Conservation (phyloP, 2,888 invertebrate genomes). For the Orchesella flavescens region DNA sequence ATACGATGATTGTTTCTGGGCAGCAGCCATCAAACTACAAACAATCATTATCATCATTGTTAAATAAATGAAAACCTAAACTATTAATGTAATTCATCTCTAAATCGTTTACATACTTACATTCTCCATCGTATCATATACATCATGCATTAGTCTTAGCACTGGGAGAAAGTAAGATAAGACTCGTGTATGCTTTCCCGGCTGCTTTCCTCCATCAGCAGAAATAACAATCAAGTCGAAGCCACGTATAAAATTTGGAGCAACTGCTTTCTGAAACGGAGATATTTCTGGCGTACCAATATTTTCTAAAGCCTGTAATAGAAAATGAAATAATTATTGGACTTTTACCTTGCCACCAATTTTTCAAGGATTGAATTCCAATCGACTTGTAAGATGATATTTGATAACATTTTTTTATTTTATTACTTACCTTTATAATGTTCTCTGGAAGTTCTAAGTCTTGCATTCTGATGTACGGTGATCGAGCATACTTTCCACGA, state of each 20-base stretch:
- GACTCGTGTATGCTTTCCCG: conserved; percentile 14
- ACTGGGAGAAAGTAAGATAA: conserved; percentile 29
- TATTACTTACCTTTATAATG: not conserved
- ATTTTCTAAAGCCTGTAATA: conserved; percentile 9
- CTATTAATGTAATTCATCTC: no score
- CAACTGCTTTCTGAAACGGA: conserved; percentile 13
- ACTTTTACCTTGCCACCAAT: no score
- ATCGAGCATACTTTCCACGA: not conserved
- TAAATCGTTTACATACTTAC: no score
- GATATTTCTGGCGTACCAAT: not conserved
- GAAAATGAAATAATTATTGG: no score
- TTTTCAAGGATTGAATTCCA: not conserved
- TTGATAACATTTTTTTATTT: not conserved
- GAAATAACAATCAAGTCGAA: conserved; percentile 15
- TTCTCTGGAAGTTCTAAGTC: not conserved
- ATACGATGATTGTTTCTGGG: conserved; percentile 28
- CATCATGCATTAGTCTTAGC: conserved; percentile 7
- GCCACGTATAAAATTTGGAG: conserved; percentile 17
- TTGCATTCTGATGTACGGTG: not conserved
- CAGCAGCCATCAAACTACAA: not conserved
- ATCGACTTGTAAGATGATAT: not conserved
- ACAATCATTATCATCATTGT: not conserved
- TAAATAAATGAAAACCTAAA: no score
- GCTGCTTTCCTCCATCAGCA: not conserved
- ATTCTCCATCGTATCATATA: not conserved